These are phyloP conservation scores for Allolobophora icterica DNA, from an alignment of 2,888 invertebrate genomes.

Conservation along the genomic window DNA sequence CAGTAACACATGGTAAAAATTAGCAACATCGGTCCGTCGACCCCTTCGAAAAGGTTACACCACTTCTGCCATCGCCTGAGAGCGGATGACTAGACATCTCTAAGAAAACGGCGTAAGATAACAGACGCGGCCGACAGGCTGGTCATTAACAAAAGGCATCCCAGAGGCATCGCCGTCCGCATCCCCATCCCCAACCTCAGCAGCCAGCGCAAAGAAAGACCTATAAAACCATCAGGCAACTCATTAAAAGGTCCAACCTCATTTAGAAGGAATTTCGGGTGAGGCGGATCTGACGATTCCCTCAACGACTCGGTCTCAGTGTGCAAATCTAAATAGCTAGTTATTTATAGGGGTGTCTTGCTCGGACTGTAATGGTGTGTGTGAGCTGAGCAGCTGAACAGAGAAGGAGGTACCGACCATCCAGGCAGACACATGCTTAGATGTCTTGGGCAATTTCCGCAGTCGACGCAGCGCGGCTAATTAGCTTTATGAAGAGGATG, in stretches of 20 bases:
- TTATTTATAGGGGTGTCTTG: constrained; percentile 8
- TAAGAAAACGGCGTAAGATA: constrained; percentile 20
- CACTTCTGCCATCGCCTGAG: background rate
- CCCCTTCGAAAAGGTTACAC: background rate
- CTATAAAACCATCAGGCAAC: constrained; percentile 12
- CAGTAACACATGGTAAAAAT: background rate
- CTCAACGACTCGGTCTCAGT: background rate
- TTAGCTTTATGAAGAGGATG: constrained; percentile 17
- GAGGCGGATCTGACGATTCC: constrained; percentile 17
- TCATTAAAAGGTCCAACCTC: constrained; percentile 17
- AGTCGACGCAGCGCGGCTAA: background rate
- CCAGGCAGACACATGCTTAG: background rate
- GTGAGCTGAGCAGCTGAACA: background rate
- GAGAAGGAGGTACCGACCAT: background rate
- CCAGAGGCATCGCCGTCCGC: background rate
- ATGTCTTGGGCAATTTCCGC: background rate
- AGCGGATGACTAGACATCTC: background rate
- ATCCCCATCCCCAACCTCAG: background rate
- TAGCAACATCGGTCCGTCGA: background rate
- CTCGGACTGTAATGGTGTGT: background rate
- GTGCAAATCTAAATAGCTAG: background rate
- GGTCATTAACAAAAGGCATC: background rate
- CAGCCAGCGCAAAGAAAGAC: constrained; percentile 2
- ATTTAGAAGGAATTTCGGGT: constrained; percentile 17
- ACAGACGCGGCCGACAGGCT: background rate